Conservation (phyloP, 2,113 vertebrate genomes). For the Cyphomyrus plagiostoma region DNA sequence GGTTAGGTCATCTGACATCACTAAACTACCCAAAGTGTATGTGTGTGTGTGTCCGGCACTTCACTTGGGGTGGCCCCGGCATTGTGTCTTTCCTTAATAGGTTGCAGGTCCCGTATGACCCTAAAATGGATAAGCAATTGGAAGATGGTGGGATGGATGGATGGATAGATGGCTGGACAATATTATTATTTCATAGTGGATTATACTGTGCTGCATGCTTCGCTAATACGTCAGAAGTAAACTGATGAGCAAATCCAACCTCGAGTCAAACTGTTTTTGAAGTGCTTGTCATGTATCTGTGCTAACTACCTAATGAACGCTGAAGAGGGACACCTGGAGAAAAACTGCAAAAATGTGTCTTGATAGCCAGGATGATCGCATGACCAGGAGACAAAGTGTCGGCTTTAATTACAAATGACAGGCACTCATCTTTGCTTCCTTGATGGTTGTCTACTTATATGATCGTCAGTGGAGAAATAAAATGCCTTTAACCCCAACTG, state of each 20-base stretch:
- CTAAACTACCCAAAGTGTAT: background rate
- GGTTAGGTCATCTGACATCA: background rate
- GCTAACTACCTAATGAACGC: background rate
- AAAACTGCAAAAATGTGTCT: background rate
- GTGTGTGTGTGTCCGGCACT: background rate
- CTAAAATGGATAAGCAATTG: background rate
- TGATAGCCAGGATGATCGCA: background rate
- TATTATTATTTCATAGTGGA: background rate
- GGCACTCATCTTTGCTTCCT: background rate
- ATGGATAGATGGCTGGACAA: background rate
- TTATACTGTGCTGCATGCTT: background rate
- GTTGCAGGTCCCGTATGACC: background rate
- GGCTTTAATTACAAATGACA: background rate
- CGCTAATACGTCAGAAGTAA: background rate
- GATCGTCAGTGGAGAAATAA: background rate
- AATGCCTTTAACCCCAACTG: background rate
- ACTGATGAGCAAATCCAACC: background rate
- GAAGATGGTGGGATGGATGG: background rate
- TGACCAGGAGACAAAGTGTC: background rate
- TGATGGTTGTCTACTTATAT: constrained; percentile 7
- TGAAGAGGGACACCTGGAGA: background rate
- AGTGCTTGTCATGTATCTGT: background rate
- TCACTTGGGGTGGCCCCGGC: background rate
- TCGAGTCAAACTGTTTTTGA: background rate
- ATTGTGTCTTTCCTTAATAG: background rate